Conservation (phyloP, 2,113 vertebrate species). For the Leptodactylus fuscus region DNA sequence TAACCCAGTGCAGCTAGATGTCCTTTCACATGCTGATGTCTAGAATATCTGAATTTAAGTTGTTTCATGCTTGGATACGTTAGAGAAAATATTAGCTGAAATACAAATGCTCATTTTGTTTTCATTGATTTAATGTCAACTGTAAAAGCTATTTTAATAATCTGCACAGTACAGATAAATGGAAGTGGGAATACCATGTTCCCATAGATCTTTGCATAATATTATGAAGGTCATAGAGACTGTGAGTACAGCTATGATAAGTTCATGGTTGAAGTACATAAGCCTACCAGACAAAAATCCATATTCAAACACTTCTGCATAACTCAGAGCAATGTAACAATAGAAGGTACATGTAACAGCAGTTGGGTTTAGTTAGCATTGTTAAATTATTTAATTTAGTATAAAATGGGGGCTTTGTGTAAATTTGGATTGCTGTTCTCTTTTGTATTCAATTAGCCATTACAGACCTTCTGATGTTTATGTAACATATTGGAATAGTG, state of each 20-base stretch:
- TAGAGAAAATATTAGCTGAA: slow-evolving; percentile 20
- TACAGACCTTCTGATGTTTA: neutral
- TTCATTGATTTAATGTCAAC: slow-evolving; percentile 45
- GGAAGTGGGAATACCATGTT: slow-evolving; percentile 29
- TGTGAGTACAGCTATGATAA: slow-evolving; percentile 22
- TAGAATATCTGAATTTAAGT: slow-evolving; percentile 28
- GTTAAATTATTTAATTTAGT: slow-evolving; percentile 9
- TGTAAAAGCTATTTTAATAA: slow-evolving; percentile 44
- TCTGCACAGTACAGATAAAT: slow-evolving; percentile 17
- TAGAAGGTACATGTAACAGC: neutral
- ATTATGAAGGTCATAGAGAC: slow-evolving; percentile 33
- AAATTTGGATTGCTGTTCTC: slow-evolving; percentile 27
- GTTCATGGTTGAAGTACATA: slow-evolving; percentile 7
- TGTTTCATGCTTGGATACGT: slow-evolving; percentile 12
- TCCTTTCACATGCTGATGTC: slow-evolving; percentile 7
- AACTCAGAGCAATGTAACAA: slow-evolving; percentile 22
- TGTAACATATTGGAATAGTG: neutral
- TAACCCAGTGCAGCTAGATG: neutral
- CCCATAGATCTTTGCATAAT: slow-evolving; percentile 48
- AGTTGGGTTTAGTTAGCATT: neutral
- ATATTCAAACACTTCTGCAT: neutral
- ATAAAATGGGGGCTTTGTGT: neutral
- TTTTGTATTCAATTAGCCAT: slow-evolving; percentile 14
- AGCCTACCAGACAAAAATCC: slow-evolving; percentile 18
- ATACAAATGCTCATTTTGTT: slow-evolving; percentile 39